Evolutionary conservation across 1,140 invertebrate species (phyloP), one percentile per base, ranked within the genome.

Genomic region (Drosophila miranda): DNA sequence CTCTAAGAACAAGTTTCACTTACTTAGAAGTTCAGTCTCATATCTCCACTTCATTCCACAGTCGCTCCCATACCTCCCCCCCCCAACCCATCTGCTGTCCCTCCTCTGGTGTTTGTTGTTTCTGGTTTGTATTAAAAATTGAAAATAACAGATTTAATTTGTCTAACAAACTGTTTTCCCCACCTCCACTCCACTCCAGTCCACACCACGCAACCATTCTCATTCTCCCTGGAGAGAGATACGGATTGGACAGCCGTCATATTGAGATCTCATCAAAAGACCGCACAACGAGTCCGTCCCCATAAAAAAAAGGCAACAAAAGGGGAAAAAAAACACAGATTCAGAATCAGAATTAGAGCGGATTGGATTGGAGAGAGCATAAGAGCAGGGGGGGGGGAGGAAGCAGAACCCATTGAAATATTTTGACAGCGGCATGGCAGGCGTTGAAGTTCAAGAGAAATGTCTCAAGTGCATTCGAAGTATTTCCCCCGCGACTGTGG

Each of bases 381-480:
- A 26, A 26, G 21, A 50, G 28, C 3, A 8, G 3, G 38, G 23
- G 23, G 23, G 23, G 23, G 4, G 0, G 23, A 5, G 4, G 4
- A 1, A 21, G 48, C 34, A 50, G 61, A 50, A 78, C 57, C 52
- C 82, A 87, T 78, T 86, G 82, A 86, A 87, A 86, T 87, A 86
- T 87, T 86, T 86, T 86, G 82, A 86, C 82, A 86, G 82, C 82
- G 67, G 58, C 41, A 58, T 86, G 82, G 82, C 82, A 87, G 82
- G 82, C 82, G 82, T 87, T 87, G 82, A 87, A 75, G 78, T 87
- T 87, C 82, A 72, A 87, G 82, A 82, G 82, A 87, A 87, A 81
- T 87, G 82, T 87, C 82, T 87, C 82, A 87, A 87, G 82, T 87
- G 82, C 82, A 80, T 87, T 87, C 78, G 82, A 66, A 86, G 81